Base-by-base conservation (phyloP, 1,140 invertebrate genomes). In the Phocides pigmalion region DNA sequence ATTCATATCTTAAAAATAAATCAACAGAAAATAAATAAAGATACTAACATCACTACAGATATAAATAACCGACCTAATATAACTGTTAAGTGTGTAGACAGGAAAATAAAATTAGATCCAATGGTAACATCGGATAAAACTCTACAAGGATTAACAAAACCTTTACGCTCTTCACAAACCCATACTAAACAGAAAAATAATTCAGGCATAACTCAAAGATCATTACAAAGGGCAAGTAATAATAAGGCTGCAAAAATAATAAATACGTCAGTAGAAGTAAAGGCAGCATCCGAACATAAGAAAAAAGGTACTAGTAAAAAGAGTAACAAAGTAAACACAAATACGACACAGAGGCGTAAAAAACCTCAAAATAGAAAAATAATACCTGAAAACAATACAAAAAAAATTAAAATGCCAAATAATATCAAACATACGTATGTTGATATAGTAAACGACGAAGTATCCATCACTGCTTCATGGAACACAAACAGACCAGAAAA, bases 221-320 rank as follows among this genome's bases (percentile, higher is more conserved):
- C n/a, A n/a, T n/a, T n/a, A n/a, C n/a, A n/a, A n/a, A n/a, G n/a
- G n/a, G 1, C 14, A 35, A 32, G 6, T n/a, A 12, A 8, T n/a
- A 35, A 35, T 2, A 35, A 0, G 1, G 32, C 32, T 4, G n/a
- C 1, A 35, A 35, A 35, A n/a, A 11, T n/a, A 35, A 35, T 35
- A 35, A 12, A n/a, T 35, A 35, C 4, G 9, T 35, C 32, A n/a
- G n/a, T 11, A n/a, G 4, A 35, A 35, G 9, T 35, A 2, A 54
- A 39, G 41, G 0, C 3, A 14, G 3, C 4, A 0, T 1, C 28
- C 3, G 14, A 53, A 15, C 37, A 17, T 15, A 46, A 28, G 1
- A 47, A 62, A 62, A 25, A 15, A 1, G 28, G 56, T 59, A 28
- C 4, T 4, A 51, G 20, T 19, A 41, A 50, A 39, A 8, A 54